Conservation (phyloP, 2,797 vertebrate species). For the Onychomys arenicola region DNA sequence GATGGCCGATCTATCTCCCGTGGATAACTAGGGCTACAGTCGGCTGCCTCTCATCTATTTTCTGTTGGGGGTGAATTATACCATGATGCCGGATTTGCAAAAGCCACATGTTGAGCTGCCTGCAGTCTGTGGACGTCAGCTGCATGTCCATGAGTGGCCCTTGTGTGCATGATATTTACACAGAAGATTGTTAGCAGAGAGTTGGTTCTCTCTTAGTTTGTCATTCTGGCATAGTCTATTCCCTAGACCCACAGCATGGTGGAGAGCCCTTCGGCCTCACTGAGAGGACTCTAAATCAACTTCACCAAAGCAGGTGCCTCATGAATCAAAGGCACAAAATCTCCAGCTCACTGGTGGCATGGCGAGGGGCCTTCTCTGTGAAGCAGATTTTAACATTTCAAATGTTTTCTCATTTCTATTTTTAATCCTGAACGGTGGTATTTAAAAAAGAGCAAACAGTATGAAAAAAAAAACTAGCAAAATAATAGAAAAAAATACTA, state of each 20-base stretch:
- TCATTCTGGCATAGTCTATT: not conserved
- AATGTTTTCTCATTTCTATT: not conserved
- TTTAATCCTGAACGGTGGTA: not conserved
- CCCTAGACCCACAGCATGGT: not conserved
- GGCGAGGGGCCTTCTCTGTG: not conserved
- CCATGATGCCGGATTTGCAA: not conserved
- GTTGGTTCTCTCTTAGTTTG: not conserved
- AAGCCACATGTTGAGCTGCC: not conserved
- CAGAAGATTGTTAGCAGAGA: not conserved
- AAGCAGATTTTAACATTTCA: conserved; percentile 14
- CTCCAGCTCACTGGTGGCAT: not conserved
- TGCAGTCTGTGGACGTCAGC: not conserved
- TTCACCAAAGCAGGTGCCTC: not conserved
- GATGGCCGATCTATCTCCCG: not conserved
- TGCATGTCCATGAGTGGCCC: not conserved
- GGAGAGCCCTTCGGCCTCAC: not conserved
- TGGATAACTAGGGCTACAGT: not conserved
- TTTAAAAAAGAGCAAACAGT: not conserved
- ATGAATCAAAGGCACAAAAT: not conserved
- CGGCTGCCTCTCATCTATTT: not conserved
- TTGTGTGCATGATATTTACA: not conserved
- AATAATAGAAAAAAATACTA: not conserved
- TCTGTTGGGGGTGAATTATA: not conserved
- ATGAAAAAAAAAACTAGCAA: conserved; percentile 26
- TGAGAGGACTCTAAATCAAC: not conserved